Conservation (phyloP, 53 echinoderm and acorn worm genomes). For the Patiria pectinifera region DNA sequence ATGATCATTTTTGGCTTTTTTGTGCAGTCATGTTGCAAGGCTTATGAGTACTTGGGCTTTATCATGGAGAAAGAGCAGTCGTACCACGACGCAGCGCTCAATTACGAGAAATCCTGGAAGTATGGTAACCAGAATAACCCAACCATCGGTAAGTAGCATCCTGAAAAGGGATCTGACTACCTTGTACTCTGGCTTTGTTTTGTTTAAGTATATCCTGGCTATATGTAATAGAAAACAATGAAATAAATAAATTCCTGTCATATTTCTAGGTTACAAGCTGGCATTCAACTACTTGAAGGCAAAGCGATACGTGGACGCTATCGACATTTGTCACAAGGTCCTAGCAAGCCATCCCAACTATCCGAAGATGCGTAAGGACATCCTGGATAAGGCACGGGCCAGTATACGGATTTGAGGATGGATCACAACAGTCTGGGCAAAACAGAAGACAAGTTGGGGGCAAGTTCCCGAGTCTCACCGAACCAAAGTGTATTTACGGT, state of each 20-base stretch:
- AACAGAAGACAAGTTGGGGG: too few species aligned
- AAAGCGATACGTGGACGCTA: conserved; percentile 92
- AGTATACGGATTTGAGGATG: conserved; percentile 69
- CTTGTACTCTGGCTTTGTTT: too few species aligned
- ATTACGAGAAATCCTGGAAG: conserved; percentile 96
- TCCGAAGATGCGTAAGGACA: conserved; percentile 96
- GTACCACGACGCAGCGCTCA: conserved; percentile 90
- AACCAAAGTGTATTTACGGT: too few species aligned
- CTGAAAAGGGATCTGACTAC: not conserved
- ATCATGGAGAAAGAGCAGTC: conserved; percentile 99
- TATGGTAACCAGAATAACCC: conserved; percentile 93
- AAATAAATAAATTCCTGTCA: not conserved
- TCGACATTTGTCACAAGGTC: conserved; percentile 94
- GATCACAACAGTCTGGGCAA: not conserved
- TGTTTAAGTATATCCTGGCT: too few species aligned
- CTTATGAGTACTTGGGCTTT: conserved; percentile 74
- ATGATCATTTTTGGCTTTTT: too few species aligned
- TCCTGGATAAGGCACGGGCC: conserved; percentile 89
- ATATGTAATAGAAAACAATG: not conserved
- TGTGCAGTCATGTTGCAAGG: conserved; percentile 90
- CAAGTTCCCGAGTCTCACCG: too few species aligned
- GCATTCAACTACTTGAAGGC: conserved; percentile 98
- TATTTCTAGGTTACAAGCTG: conserved; percentile 85
- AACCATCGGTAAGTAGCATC: conserved; percentile 79
- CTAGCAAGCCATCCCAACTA: conserved; percentile 86